Evolutionary conservation across 2,888 invertebrate genomes (phyloP).

Genomic region (Elmis aenea): DNA sequence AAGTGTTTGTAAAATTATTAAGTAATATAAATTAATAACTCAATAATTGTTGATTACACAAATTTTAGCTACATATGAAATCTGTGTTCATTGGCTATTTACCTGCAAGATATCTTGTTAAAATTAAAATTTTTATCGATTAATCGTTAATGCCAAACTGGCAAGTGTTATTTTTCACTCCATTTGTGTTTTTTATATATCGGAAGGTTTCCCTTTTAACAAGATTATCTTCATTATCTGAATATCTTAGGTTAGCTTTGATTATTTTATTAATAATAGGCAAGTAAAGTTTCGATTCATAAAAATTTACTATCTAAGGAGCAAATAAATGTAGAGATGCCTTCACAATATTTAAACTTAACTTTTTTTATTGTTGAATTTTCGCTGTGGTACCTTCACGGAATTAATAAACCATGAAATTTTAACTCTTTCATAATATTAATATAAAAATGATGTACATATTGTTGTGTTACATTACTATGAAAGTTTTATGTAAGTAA

Average conservation of each 20-base stretch:
- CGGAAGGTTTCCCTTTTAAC: not conserved
- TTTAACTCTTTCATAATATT: not conserved
- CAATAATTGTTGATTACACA: too few relatives aligned
- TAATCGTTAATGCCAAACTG: not conserved
- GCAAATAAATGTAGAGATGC: conserved; percentile 22
- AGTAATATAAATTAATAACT: too few relatives aligned
- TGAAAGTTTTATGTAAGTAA: not conserved
- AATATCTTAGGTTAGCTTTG: not conserved
- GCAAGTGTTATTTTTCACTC: too few relatives aligned
- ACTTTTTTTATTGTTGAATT: not conserved
- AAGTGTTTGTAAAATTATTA: too few relatives aligned
- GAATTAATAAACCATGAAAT: not conserved
- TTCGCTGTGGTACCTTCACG: not conserved
- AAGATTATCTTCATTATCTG: not conserved
- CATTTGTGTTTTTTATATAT: not conserved
- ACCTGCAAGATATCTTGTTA: not conserved
- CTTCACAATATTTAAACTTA: conserved; percentile 21
- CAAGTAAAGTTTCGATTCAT: conserved; percentile 5
- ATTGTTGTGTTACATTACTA: not conserved
- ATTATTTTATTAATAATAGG: conserved; percentile 14
- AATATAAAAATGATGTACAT: not conserved
- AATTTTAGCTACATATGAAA: too few relatives aligned
- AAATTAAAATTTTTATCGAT: not conserved
- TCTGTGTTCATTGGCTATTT: not conserved
- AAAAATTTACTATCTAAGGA: conserved; percentile 5